These are phyloP conservation scores for Drosophila stalkeri DNA, from an alignment of 2,888 invertebrate species.

Conservation along the genomic window DNA sequence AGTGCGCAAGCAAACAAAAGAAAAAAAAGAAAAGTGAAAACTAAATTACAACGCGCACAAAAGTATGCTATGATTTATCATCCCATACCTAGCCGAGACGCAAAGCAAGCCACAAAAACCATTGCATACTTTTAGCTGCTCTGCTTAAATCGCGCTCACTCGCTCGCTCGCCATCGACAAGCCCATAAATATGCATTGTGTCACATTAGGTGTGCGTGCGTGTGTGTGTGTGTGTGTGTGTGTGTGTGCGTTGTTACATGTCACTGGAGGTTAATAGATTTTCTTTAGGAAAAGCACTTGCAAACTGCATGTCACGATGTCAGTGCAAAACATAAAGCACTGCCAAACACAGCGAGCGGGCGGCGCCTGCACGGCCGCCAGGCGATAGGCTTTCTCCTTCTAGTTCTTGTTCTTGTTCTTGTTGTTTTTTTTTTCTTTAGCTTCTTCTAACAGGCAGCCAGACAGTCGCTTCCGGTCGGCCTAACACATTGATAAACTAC, in stretches of 20 bases:
- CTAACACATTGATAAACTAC: conserved; percentile 59
- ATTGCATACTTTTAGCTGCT: conserved; percentile 59
- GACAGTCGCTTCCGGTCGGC: conserved; percentile 52
- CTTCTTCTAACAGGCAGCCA: conserved; percentile 26
- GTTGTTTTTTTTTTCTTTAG: not conserved
- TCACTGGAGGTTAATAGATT: conserved; percentile 82
- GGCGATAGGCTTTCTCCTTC: conserved; percentile 11
- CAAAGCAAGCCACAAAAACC: conserved; percentile 27
- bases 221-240: conserved; percentile 16
- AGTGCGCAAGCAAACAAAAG: conserved; percentile 7
- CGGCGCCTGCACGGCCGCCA: conserved; percentile 19
- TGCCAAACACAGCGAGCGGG: conserved; percentile 22
- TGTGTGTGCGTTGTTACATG: conserved; percentile 49
- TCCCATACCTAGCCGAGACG: conserved; percentile 36
- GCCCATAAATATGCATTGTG: conserved; percentile 82
- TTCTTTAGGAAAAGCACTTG: conserved; percentile 67
- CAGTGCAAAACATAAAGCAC: conserved; percentile 47
- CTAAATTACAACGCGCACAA: conserved; percentile 26
- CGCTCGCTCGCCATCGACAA: conserved; percentile 47
- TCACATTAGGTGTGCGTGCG: conserved; percentile 63
- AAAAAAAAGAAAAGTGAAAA: not conserved
- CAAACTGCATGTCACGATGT: conserved; percentile 73
- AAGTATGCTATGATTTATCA: conserved; percentile 59
- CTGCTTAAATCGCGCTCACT: conserved; percentile 1
- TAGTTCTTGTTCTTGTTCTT: not conserved